Percentiles rank a stretch among this genome's conserved stretches.
These are phyloP conservation scores for Rhingia campestris DNA, from an alignment of 2,888 invertebrate genomes.

Conservation along the genomic window DNA sequence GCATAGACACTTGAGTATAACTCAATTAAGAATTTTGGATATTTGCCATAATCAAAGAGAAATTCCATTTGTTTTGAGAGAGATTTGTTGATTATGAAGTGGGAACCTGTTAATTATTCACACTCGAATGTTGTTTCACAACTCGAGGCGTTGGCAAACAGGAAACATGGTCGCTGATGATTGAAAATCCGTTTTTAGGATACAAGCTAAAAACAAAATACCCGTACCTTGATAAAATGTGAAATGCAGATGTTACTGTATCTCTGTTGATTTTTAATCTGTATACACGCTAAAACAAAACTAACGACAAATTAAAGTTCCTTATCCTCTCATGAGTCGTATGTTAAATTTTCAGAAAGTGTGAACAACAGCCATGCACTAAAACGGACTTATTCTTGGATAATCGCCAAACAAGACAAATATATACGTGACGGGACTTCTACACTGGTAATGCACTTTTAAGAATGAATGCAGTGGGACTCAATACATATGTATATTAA, in stretches of 20 bases:
- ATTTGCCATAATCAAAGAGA: conserved; percentile 26
- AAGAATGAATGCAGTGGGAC: conserved; percentile 4
- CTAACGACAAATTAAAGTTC: background rate
- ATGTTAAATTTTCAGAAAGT: background rate
- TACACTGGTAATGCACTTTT: background rate
- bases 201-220: too few relatives aligned
- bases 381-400: background rate
- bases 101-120: conserved; percentile 55
- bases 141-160: background rate
- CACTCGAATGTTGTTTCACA: conserved; percentile 6
- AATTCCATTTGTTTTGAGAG: conserved; percentile 15
- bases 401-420: conserved; percentile 13
- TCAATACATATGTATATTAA: background rate
- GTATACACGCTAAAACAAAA: too few relatives aligned
- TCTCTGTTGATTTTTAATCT: too few relatives aligned
- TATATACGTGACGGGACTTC: background rate
- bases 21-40: conserved; percentile 1
- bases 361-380: background rate
- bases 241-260: too few relatives aligned
- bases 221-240: too few relatives aligned
- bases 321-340: background rate
- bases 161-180: background rate
- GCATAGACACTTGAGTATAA: background rate
- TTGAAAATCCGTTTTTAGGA: background rate
- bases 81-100: conserved; percentile 23